These are phyloP conservation scores for Cephalophus harveyi DNA, from an alignment of 2,113 vertebrate species.

Conservation along the genomic window DNA sequence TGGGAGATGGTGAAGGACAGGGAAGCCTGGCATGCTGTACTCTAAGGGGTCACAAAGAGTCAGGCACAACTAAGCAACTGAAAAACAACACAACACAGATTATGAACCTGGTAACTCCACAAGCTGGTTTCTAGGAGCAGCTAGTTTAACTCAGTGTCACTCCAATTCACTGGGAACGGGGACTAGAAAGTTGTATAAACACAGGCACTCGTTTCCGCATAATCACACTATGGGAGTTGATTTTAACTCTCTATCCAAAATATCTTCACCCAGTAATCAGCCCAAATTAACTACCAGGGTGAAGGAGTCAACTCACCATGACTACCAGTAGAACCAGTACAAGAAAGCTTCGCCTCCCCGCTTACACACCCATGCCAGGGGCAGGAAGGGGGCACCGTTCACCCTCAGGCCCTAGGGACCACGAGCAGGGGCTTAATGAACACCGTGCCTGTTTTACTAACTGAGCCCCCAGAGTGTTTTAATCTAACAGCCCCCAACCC, in stretches of 20 bases:
- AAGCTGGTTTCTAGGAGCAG: not conserved
- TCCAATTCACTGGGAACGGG: not conserved
- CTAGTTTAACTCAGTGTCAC: not conserved
- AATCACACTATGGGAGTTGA: not conserved
- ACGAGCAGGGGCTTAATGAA: not conserved
- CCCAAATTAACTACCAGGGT: not conserved
- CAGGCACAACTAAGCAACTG: not conserved
- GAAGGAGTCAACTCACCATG: not conserved
- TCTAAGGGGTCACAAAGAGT: not conserved
- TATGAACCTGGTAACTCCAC: not conserved
- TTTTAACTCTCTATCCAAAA: not conserved
- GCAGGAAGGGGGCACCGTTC: not conserved
- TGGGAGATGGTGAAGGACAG: not conserved
- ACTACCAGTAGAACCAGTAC: not conserved
- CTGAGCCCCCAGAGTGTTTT: not conserved
- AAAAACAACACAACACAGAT: not conserved
- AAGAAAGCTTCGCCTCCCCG: fast-evolving
- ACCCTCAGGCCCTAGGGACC: not conserved
- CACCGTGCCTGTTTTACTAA: not conserved
- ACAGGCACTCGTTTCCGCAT: not conserved
- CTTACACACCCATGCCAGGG: fast-evolving
- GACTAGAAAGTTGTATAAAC: not conserved
- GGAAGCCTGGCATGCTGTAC: not conserved
- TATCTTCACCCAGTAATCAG: not conserved
- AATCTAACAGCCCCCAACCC: not conserved